Evolutionary conservation across 53 echinoderm and acorn worm species (phyloP).

Genomic region (Antedon mediterranea): DNA sequence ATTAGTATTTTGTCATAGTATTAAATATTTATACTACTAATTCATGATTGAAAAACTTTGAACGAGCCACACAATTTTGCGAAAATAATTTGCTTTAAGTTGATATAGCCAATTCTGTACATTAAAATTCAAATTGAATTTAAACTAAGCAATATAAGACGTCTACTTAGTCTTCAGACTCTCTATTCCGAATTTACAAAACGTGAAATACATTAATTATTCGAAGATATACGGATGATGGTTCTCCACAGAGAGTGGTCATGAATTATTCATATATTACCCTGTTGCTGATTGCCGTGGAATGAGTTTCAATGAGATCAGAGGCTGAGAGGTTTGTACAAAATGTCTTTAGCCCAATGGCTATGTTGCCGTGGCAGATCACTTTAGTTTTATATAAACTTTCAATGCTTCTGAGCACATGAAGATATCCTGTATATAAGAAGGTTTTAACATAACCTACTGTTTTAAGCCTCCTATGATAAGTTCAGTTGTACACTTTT

Average conservation of each 20-base stretch:
- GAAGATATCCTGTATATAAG: neutral
- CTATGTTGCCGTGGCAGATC: neutral
- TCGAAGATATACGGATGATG: neutral
- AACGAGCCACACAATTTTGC: too few relatives aligned
- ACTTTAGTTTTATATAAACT: neutral
- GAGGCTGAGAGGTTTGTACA: neutral
- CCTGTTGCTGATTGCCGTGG: neutral
- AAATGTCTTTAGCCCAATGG: neutral
- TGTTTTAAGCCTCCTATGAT: too few relatives aligned
- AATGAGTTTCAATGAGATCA: neutral
- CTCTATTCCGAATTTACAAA: neutral
- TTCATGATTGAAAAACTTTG: too few relatives aligned
- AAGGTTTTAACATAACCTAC: too few relatives aligned
- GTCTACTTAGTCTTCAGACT: too few relatives aligned
- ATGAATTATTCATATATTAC: neutral
- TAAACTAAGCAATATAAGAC: too few relatives aligned
- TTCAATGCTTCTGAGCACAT: neutral
- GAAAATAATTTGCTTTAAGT: too few relatives aligned
- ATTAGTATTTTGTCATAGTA: too few relatives aligned
- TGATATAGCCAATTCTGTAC: too few relatives aligned
- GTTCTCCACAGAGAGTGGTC: neutral
- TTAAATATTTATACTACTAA: too few relatives aligned
- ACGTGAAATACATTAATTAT: neutral
- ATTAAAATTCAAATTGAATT: too few relatives aligned
- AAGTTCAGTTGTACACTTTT: too few relatives aligned